phyloP scores from a whole-genome alignment of 2,888 invertebrate genomes.

The Achlya flavicornis region DNA sequence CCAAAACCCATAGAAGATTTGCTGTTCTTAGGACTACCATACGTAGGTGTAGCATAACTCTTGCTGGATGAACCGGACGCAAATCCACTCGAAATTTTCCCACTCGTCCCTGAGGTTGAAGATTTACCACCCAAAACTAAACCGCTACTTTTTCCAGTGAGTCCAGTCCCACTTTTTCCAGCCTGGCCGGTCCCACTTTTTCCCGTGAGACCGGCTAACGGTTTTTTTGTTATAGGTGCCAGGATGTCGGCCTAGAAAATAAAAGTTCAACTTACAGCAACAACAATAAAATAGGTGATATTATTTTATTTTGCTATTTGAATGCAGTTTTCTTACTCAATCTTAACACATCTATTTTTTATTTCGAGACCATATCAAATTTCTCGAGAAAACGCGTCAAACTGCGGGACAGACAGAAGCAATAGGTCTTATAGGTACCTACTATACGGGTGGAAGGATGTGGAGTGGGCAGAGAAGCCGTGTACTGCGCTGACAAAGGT shows the following conservation, averaged over 20 bases:
- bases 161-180: constrained; percentile 11
- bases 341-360: too few relatives aligned
- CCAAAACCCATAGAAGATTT: constrained; percentile 62
- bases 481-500: too few relatives aligned
- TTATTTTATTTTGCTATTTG: too few relatives aligned
- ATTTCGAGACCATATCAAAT: too few relatives aligned
- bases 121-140: constrained; percentile 31
- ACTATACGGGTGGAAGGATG: too few relatives aligned
- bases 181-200: constrained; percentile 54
- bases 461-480: too few relatives aligned
- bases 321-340: too few relatives aligned
- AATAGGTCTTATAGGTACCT: too few relatives aligned
- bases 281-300: too few relatives aligned
- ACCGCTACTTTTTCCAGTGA: constrained; percentile 22
- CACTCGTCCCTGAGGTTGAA: constrained; percentile 25
- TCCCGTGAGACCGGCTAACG: constrained; percentile 47
- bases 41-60: constrained; percentile 47
- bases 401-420: too few relatives aligned
- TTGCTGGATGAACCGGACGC: constrained; percentile 38
- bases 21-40: constrained; percentile 47
- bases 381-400: too few relatives aligned
- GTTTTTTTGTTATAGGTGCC: constrained; percentile 63
- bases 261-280: too few relatives aligned
- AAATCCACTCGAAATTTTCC: constrained; percentile 21
- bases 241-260: constrained; percentile 26